A percentile compares a stretch with the other conserved stretches of the same genome.
Conservation (phyloP, 2,797 vertebrate species). For the Xerus rutilus region DNA sequence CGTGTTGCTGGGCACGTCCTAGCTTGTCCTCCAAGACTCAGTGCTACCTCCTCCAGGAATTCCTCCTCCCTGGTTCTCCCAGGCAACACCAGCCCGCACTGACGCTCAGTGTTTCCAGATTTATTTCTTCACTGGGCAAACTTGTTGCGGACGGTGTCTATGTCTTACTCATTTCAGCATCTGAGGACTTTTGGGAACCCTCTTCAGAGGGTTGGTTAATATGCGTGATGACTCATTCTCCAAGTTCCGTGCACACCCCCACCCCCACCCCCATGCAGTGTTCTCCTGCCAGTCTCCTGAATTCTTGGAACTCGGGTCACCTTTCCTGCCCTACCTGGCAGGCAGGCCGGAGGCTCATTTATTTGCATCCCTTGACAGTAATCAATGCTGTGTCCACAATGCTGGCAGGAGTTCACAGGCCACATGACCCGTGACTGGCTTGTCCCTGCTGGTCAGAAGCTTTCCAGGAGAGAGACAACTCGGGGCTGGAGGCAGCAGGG, state of each 20-base stretch:
- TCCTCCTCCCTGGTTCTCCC: not conserved
- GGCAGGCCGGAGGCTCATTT: not conserved
- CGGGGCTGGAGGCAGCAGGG: not conserved
- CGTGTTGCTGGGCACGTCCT: not conserved
- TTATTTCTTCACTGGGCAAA: not conserved
- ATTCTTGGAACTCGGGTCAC: not conserved
- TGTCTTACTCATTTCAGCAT: not conserved
- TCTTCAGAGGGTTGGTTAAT: not conserved
- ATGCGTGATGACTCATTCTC: not conserved
- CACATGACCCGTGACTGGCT: not conserved
- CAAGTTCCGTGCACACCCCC: not conserved
- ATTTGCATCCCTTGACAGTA: not conserved
- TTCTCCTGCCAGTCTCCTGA: not conserved
- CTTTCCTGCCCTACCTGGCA: conserved; percentile 8
- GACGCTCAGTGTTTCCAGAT: not conserved
- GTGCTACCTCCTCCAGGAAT: not conserved
- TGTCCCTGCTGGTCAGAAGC: conserved; percentile 29
- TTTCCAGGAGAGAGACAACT: not conserved
- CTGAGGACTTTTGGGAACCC: not conserved
- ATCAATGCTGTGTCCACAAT: not conserved
- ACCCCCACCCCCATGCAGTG: not conserved
- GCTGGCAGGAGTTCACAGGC: not conserved
- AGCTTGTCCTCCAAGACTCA: not conserved
- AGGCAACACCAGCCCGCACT: not conserved
- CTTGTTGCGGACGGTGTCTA: not conserved